These are phyloP conservation scores for Gastrophysa polygoni DNA, from an alignment of 2,888 invertebrate species.

Conservation along the genomic window DNA sequence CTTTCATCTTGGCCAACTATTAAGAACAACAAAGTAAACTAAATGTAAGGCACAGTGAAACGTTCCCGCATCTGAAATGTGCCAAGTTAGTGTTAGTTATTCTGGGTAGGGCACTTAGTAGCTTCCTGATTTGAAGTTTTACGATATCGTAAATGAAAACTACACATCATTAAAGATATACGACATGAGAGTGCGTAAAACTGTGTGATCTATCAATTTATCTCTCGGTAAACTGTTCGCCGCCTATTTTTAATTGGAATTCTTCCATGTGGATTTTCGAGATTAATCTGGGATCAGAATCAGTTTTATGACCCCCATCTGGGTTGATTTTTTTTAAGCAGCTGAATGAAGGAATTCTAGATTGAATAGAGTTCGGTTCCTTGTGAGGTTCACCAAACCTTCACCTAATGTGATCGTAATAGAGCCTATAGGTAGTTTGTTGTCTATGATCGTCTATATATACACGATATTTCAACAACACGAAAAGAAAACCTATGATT, in stretches of 20 bases:
- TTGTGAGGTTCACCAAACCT: too few relatives aligned
- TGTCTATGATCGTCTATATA: too few relatives aligned
- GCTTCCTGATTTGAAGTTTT: conserved; percentile 35
- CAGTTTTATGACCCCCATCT: too few relatives aligned
- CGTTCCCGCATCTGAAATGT: conserved; percentile 7
- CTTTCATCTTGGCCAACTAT: neutral
- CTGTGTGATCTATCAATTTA: conserved; percentile 11
- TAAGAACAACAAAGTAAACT: neutral
- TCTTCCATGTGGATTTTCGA: neutral
- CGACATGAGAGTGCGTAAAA: conserved; percentile 25
- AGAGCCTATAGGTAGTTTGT: too few relatives aligned
- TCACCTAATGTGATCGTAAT: too few relatives aligned
- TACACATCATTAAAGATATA: conserved; percentile 34
- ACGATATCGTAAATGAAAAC: conserved; percentile 34
- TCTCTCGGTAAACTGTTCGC: neutral
- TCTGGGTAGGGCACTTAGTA: conserved; percentile 26
- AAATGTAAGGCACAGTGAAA: neutral
- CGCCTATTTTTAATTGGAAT: neutral
- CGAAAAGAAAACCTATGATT: too few relatives aligned
- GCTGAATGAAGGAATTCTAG: too few relatives aligned
- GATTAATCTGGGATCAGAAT: too few relatives aligned
- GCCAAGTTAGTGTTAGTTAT: conserved; percentile 26
- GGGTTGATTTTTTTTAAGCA: too few relatives aligned
- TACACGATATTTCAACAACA: too few relatives aligned
- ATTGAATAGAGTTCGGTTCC: too few relatives aligned